Evolutionary conservation across 1,140 invertebrate species (phyloP).

Genomic region (Theocolax elegans): DNA sequence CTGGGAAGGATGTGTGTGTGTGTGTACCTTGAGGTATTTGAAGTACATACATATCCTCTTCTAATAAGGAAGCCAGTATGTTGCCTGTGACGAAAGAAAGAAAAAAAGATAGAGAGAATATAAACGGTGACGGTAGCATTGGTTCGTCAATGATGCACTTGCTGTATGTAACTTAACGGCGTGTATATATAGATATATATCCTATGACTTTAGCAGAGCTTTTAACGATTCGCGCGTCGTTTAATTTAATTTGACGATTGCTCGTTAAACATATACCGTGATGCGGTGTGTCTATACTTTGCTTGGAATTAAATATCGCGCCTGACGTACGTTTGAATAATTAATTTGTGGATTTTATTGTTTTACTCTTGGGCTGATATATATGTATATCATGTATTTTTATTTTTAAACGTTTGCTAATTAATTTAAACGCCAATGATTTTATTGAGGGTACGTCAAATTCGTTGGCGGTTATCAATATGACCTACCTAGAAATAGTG

Average conservation of each 20-base stretch:
- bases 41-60: conserved; percentile 21
- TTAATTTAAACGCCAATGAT: too few relatives aligned
- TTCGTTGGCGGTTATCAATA: too few relatives aligned
- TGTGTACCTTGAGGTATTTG: background rate
- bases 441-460: too few relatives aligned
- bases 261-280: conserved; percentile 56
- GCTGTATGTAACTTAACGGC: conserved; percentile 46
- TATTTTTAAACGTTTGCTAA: too few relatives aligned
- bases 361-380: too few relatives aligned
- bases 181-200: conserved; percentile 40
- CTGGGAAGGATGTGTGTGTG: too few relatives aligned
- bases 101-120: conserved; percentile 14
- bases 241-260: conserved; percentile 64
- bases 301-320: conserved; percentile 57
- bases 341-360: too few relatives aligned
- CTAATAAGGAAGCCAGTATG: conserved; percentile 32
- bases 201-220: conserved; percentile 26
- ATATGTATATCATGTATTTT: too few relatives aligned
- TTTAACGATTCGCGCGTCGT: conserved; percentile 57
- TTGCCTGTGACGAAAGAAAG: background rate
- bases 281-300: too few relatives aligned
- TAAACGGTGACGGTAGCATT: conserved; percentile 14
- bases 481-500: too few relatives aligned
- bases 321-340: conserved; percentile 29
- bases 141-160: conserved; percentile 37